Conservation (phyloP, 2,888 invertebrate species). For the Nomada ruficornis region DNA sequence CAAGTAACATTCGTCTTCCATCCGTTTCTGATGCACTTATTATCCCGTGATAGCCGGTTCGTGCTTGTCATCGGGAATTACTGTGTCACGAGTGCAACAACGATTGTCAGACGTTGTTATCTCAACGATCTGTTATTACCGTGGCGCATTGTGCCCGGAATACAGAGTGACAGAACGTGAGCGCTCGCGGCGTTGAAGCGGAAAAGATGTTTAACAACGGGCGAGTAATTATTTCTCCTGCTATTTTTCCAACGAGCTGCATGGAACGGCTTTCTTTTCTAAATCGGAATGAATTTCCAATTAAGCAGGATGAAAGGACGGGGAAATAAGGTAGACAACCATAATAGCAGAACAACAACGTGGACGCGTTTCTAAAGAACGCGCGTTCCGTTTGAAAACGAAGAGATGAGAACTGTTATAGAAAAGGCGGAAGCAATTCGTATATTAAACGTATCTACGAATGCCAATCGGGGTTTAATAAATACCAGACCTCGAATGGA, state of each 20-base stretch:
- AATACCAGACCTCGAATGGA: constrained; percentile 1
- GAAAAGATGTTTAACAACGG: constrained; percentile 17
- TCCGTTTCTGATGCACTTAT: constrained; percentile 55
- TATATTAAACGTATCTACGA: constrained; percentile 6
- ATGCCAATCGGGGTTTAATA: constrained; percentile 19
- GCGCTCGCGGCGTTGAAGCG: background rate
- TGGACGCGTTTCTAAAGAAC: background rate
- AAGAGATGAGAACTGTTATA: background rate
- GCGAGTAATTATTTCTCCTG: constrained; percentile 23
- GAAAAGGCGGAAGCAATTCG: background rate
- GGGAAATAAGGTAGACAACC: background rate
- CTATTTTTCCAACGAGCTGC: background rate
- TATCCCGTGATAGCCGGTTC: constrained; percentile 46
- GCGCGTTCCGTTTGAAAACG: background rate
- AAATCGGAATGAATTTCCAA: too few relatives aligned
- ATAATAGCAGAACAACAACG: background rate
- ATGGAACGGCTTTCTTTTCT: too few relatives aligned
- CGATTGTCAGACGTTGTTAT: constrained; percentile 60
- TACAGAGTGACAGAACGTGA: constrained; percentile 37
- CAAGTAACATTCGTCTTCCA: constrained; percentile 40
- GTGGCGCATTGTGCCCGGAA: constrained; percentile 39
- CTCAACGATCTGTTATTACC: constrained; percentile 58
- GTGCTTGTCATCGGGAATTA: constrained; percentile 59
- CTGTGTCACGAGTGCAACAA: constrained; percentile 60
- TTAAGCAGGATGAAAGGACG: background rate